Conservation (phyloP, 2,113 vertebrate genomes). For the Epinephelus cyanopodus region DNA sequence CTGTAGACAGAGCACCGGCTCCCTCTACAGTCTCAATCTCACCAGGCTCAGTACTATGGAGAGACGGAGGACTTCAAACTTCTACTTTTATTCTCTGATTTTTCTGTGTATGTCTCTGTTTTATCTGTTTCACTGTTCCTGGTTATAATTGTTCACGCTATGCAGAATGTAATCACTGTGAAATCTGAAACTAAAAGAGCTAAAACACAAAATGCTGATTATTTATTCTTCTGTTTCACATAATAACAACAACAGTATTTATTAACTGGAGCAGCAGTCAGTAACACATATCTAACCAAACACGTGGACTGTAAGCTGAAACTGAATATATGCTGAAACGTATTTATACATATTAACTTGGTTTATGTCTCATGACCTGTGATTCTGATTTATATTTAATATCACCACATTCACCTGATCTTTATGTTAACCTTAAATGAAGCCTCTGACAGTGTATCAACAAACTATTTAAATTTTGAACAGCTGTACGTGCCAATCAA, state of each 20-base stretch:
- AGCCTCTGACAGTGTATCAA: background rate
- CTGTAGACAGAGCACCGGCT: conserved; percentile 13
- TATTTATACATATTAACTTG: background rate
- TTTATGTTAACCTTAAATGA: background rate
- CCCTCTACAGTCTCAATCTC: conserved; percentile 35
- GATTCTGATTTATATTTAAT: background rate
- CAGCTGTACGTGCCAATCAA: background rate
- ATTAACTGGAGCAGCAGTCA: background rate
- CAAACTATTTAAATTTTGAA: background rate
- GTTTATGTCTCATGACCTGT: background rate
- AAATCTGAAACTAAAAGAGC: background rate
- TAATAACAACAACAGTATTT: background rate
- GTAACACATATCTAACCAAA: background rate
- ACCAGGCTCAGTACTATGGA: background rate
- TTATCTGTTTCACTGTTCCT: background rate
- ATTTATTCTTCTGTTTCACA: background rate
- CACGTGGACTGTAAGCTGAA: background rate
- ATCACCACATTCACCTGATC: background rate
- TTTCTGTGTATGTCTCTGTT: background rate
- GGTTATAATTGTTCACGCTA: background rate
- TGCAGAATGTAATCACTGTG: background rate
- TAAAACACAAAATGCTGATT: background rate
- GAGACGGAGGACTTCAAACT: background rate
- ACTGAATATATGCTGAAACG: background rate
- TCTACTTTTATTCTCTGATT: background rate